Evolutionary conservation across 2,113 vertebrate species (phyloP).

Genomic region (Edolisoma coerulescens): DNA sequence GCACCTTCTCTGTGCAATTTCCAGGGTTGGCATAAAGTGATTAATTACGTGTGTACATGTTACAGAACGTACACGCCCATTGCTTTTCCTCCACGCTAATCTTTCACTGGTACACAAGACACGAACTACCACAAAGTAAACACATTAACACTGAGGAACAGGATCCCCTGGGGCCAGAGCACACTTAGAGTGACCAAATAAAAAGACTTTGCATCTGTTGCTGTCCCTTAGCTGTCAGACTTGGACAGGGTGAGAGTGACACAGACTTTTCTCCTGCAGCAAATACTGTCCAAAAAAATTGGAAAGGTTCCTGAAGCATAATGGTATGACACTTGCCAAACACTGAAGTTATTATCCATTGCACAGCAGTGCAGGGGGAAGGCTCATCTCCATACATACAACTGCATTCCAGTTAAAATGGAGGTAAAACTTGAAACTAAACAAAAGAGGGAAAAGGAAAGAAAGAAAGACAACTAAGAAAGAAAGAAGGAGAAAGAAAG

Average conservation of each 20-base stretch:
- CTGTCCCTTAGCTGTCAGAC: fast-evolving
- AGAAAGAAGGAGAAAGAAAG: not conserved
- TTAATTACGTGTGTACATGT: not conserved
- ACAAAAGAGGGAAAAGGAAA: not conserved
- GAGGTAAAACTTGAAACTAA: too few relatives aligned
- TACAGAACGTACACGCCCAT: not conserved
- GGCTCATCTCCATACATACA: not conserved
- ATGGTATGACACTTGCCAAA: not conserved
- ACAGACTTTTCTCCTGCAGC: not conserved
- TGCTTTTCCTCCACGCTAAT: not conserved
- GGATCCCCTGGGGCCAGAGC: not conserved
- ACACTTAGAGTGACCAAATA: not conserved
- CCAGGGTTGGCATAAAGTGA: constrained; percentile 1
- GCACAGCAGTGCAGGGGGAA: not conserved
- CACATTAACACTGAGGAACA: not conserved
- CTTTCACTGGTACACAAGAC: not conserved
- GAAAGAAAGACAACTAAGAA: not conserved
- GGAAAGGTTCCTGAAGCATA: not conserved
- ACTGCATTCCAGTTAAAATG: not conserved
- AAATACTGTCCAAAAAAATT: not conserved
- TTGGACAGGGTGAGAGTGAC: not conserved
- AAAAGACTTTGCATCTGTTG: not conserved
- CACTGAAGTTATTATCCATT: not conserved
- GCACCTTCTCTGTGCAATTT: not conserved
- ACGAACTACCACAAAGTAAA: not conserved